These are phyloP conservation scores for Enteromius radiatus DNA, from an alignment of 2,797 vertebrate genomes.

Conservation along the genomic window DNA sequence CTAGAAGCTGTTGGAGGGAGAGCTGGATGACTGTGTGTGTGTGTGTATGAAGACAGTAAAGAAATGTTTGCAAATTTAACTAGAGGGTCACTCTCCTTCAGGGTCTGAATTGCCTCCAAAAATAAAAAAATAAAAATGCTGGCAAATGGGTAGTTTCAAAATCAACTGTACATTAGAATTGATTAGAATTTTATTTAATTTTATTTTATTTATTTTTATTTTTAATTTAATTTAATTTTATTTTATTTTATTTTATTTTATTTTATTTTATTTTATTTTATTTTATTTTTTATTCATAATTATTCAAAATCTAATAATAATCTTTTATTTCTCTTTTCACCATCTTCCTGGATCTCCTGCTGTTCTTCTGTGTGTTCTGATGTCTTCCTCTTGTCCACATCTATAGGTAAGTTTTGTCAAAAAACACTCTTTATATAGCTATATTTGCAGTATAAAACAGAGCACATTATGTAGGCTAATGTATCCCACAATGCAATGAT, in stretches of 20 bases:
- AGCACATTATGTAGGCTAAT: background rate
- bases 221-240: no score
- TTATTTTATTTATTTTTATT: no score
- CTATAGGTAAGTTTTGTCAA: conserved; percentile 70
- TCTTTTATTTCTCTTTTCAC: conserved; percentile 45
- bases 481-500: background rate
- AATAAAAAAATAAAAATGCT: background rate
- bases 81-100: background rate
- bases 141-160: background rate
- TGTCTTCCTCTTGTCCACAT: conserved; percentile 27
- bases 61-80: conserved; percentile 1
- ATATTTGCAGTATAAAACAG: background rate
- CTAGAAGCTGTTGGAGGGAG: conserved; percentile 80
- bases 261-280: background rate
- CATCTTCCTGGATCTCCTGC: conserved; percentile 31
- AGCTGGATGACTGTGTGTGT: conserved; percentile 49
- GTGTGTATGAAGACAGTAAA: conserved; percentile 16
- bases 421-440: background rate
- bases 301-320: conserved; percentile 19
- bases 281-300: background rate
- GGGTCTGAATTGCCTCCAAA: background rate
- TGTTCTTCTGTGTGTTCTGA: background rate
- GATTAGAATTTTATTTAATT: background rate
- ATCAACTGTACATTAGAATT: background rate
- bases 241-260: background rate